Base-by-base conservation (phyloP, 2,888 invertebrate genomes). In the Rhabditophanes sp. region DNA sequence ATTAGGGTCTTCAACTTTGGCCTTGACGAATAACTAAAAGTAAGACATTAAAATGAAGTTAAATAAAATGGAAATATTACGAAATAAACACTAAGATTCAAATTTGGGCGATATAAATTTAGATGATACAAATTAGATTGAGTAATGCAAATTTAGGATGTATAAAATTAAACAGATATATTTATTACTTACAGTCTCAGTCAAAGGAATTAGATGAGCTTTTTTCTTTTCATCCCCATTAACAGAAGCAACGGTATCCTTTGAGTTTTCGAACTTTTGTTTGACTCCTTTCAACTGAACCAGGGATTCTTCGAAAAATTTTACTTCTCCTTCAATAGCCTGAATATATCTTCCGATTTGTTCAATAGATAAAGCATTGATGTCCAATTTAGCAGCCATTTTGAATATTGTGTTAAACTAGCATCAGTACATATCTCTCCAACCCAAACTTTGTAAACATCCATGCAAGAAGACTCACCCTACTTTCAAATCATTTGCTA, bases 21-120 rank as follows among this genome's bases (percentile, higher is more conserved):
- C 93, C 24, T 84, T 82, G 25, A 93, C 87, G 71, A 90, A 96
- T 80, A 93, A 85, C 73, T 77, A 46, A 35, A 52, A 42, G 21
- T 15, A 38, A 25, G 39, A 25, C 36, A 41, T 33, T 25, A 31
- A 20, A 9, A 8, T 23, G 15, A n/a, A 15, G 19, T 15, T 42
- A 8, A 15, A 14, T 15, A 14, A 28, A 23, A 37, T 14, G 16
- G 16, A n/a, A 32, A 6, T 3, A 5, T 30, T 25, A 8, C 15
- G n/a, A 17, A n/a, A 9, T 3, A 16, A 27, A 27, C 12, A 12
- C 14, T 12, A 16, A 9, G 18, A 26, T 23, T 9, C 27, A 11
- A 21, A 20, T 27, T 20, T 19, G 15, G 16, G 14, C 8, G 27
- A 11, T 8, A 18, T 12, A 11, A 3, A 12, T 15, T 9, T 15